Percentiles rank a stretch among this genome's conserved stretches.
Evolutionary conservation across 2,113 vertebrate genomes (phyloP).

Genomic region (Aplodontia rufa): DNA sequence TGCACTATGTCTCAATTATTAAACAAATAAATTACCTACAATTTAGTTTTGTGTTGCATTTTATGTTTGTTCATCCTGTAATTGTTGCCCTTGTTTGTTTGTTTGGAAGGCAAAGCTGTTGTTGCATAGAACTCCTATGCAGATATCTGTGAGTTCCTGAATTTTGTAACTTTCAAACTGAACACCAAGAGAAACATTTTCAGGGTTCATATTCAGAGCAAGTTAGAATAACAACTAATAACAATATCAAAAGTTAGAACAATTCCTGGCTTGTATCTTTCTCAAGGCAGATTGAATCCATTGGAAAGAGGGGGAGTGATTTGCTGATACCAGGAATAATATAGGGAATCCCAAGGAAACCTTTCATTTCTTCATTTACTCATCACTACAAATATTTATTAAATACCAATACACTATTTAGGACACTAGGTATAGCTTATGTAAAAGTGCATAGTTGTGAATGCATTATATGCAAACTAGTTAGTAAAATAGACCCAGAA

Average conservation of each 20-base stretch:
- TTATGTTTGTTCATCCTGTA: not conserved
- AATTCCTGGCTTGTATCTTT: constrained; percentile 24
- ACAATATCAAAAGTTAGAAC: not conserved
- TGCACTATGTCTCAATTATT: not conserved
- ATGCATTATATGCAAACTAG: not conserved
- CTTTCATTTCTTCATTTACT: not conserved
- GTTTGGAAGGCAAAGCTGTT: not conserved
- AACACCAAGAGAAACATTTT: constrained; percentile 13
- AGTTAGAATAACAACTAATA: not conserved
- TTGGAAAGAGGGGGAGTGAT: not conserved
- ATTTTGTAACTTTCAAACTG: constrained; percentile 31
- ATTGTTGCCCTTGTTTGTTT: constrained; percentile 29
- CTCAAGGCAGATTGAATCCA: not conserved
- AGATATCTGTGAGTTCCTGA: not conserved
- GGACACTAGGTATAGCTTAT: not conserved
- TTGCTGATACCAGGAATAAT: not conserved
- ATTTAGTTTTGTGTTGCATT: not conserved
- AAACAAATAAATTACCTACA: not conserved
- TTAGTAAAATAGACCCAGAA: not conserved
- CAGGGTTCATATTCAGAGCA: constrained; percentile 8
- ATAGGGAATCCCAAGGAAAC: not conserved
- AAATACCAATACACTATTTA: not conserved
- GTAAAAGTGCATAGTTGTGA: not conserved
- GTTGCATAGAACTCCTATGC: not conserved
- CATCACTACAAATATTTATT: not conserved